phyloP scores from a whole-genome alignment of 2,888 invertebrate genomes.

The Drosophila testacea region DNA sequence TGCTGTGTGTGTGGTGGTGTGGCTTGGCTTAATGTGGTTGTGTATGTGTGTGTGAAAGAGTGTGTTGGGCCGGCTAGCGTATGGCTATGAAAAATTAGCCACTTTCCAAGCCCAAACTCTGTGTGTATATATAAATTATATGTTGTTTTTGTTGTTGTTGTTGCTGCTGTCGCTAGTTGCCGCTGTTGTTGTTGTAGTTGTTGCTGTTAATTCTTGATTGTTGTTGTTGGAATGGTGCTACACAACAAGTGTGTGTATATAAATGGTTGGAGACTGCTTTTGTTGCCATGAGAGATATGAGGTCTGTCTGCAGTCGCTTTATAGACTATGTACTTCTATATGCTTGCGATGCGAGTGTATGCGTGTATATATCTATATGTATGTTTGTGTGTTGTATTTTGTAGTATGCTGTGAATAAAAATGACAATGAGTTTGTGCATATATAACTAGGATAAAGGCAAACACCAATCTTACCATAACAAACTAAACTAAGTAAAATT shows the following conservation, averaged over 20 bases:
- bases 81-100: constrained; percentile 78
- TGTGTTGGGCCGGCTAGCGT: constrained; percentile 42
- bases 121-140: constrained; percentile 45
- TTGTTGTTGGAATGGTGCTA: constrained; percentile 69
- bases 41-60: too few species aligned
- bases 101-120: constrained; percentile 47
- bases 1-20: constrained; percentile 25
- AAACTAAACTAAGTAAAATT: constrained; percentile 78
- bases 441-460: not conserved
- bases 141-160: constrained; percentile 33
- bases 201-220: constrained; percentile 22
- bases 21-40: constrained; percentile 39
- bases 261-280: constrained; percentile 22
- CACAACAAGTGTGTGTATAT: constrained; percentile 66
- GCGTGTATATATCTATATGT: constrained; percentile 3
- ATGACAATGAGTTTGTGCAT: constrained; percentile 8
- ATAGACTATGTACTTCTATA: constrained; percentile 14
- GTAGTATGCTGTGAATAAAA: constrained; percentile 45
- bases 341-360: constrained; percentile 33
- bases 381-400: constrained; percentile 32
- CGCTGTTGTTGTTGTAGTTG: constrained; percentile 27
- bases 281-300: constrained; percentile 53
- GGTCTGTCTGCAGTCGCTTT: constrained; percentile 47
- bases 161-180: constrained; percentile 21
- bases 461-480: constrained; percentile 65